phyloP scores from a whole-genome alignment of 2,888 invertebrate genomes.

The Leptopilina drosophilae region DNA sequence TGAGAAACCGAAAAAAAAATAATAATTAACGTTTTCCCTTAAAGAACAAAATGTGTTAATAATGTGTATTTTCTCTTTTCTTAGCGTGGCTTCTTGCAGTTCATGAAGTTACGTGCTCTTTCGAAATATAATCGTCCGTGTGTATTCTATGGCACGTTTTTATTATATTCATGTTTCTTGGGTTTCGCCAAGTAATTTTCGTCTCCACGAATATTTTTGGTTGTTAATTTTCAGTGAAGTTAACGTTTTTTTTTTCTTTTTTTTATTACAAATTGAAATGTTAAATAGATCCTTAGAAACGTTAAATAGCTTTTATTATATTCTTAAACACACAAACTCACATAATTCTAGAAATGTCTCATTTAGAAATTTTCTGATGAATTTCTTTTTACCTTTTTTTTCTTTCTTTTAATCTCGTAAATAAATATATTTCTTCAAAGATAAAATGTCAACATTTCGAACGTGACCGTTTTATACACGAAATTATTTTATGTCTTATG shows the following conservation, averaged over 20 bases:
- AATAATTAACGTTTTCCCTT: not conserved
- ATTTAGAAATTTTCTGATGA: not conserved
- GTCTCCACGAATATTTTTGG: not conserved
- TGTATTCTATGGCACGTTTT: conserved; percentile 20
- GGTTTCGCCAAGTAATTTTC: conserved; percentile 18
- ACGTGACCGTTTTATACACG: conserved; percentile 3
- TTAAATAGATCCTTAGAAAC: too few species aligned
- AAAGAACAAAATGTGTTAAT: conserved; percentile 10
- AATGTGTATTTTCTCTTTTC: not conserved
- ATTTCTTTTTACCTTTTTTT: not conserved
- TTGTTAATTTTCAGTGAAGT: conserved; percentile 4
- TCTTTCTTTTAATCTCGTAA: not conserved
- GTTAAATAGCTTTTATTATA: not conserved
- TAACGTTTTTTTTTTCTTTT: not conserved
- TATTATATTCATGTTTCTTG: not conserved
- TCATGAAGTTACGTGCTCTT: conserved; percentile 27
- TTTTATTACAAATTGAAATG: not conserved
- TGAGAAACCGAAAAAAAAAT: not conserved
- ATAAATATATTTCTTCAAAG: not conserved
- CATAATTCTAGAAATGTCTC: not conserved
- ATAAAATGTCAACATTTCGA: not conserved
- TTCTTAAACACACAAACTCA: not conserved
- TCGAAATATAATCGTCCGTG: conserved; percentile 30
- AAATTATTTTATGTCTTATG: too few species aligned
- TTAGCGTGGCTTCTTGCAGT: conserved; percentile 22